phyloP scores from a whole-genome alignment of 2,113 vertebrate genomes.

The Silurus glanis region DNA sequence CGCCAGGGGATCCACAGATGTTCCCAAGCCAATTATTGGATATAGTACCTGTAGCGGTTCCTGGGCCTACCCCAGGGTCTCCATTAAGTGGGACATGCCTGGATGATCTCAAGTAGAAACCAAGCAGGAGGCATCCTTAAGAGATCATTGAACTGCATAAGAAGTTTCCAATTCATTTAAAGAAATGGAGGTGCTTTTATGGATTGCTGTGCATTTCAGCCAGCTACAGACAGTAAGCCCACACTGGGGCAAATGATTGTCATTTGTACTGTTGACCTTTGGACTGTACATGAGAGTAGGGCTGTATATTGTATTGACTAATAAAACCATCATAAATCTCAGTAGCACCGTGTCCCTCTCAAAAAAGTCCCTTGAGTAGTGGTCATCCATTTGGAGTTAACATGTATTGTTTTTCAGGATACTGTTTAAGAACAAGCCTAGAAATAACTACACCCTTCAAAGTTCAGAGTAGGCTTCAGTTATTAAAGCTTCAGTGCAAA shows the following conservation, averaged over 20 bases:
- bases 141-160: background rate
- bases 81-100: background rate
- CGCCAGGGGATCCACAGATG: background rate
- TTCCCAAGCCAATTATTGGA: conserved; percentile 11
- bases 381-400: background rate
- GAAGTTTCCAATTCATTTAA: background rate
- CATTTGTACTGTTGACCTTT: background rate
- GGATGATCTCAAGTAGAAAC: background rate
- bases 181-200: background rate
- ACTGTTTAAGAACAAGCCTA: background rate
- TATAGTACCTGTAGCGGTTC: background rate
- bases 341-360: background rate
- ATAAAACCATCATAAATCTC: background rate
- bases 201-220: background rate
- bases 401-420: background rate
- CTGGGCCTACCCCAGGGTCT: background rate
- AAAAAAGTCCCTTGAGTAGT: background rate
- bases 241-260: background rate
- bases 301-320: background rate
- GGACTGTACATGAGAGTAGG: background rate
- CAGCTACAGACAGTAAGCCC: background rate
- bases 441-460: background rate
- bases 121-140: background rate
- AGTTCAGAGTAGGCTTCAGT: background rate
- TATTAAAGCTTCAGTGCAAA: background rate